Conservation (phyloP, 1,140 invertebrate genomes). For the Neotoxoptera formosana region DNA sequence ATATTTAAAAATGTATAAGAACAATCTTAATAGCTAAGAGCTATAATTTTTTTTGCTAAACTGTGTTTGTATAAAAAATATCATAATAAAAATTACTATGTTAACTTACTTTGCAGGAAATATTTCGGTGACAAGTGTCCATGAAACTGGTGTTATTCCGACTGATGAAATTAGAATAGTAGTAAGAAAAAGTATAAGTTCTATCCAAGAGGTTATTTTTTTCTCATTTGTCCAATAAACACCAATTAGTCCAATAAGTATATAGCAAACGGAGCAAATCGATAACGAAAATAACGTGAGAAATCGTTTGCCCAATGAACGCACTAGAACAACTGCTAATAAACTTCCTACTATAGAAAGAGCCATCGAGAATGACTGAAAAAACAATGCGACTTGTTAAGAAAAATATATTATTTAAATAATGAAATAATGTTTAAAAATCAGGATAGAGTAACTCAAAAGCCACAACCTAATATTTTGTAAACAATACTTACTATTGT, state of each 20-base stretch:
- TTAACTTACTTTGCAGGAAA: constrained; percentile 59
- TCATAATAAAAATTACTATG: neutral
- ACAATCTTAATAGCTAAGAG: no score
- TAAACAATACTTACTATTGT: constrained; percentile 21
- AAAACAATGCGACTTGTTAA: neutral
- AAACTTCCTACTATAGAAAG: constrained; percentile 19
- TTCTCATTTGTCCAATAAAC: neutral
- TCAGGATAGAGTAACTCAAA: neutral
- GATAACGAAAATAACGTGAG: neutral
- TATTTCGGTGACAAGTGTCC: constrained; percentile 59
- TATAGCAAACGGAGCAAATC: constrained; percentile 9
- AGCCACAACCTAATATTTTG: neutral
- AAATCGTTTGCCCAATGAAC: constrained; percentile 20
- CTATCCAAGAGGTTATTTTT: neutral
- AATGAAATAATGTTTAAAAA: neutral
- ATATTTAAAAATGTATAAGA: neutral
- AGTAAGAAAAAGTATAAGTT: neutral
- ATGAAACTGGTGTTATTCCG: constrained; percentile 27
- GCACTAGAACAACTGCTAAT: neutral
- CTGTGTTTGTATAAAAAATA: neutral
- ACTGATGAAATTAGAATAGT: constrained; percentile 26
- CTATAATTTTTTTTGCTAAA: neutral
- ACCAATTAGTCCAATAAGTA: neutral
- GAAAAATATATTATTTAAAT: neutral
- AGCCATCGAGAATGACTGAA: neutral